These are phyloP conservation scores for Aleiodes alternator DNA, from an alignment of 2,888 invertebrate species.

Conservation along the genomic window DNA sequence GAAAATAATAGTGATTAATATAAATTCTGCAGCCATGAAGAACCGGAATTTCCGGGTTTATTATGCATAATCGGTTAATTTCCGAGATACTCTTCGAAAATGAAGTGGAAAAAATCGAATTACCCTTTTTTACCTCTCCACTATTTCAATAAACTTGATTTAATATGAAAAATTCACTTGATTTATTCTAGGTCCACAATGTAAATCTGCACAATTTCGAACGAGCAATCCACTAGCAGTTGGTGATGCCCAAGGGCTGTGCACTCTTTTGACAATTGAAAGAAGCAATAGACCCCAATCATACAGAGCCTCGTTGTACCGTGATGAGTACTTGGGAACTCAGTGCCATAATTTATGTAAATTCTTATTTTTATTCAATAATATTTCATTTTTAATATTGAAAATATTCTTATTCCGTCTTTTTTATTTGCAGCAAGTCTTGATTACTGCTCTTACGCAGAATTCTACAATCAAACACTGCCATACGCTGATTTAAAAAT, in stretches of 20 bases:
- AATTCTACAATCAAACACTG: slow-evolving; percentile 83
- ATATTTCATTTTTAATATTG: neutral
- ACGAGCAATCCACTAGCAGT: slow-evolving; percentile 70
- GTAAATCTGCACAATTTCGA: slow-evolving; percentile 69
- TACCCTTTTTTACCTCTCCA: no score
- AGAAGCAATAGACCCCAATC: slow-evolving; percentile 86
- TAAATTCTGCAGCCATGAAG: no score
- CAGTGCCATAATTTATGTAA: slow-evolving; percentile 84
- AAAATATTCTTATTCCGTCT: neutral
- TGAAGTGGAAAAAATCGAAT: no score
- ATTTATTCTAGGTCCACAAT: slow-evolving; percentile 57
- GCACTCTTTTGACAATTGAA: slow-evolving; percentile 84
- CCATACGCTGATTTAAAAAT: slow-evolving; percentile 80
- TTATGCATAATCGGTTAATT: no score
- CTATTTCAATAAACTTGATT: neutral
- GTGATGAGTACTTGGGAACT: slow-evolving; percentile 90
- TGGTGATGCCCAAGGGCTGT: slow-evolving; percentile 78
- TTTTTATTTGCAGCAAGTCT: slow-evolving; percentile 71
- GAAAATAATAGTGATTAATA: no score
- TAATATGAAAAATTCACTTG: neutral
- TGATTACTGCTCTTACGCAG: slow-evolving; percentile 86
- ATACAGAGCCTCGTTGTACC: slow-evolving; percentile 84
- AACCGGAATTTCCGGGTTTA: no score
- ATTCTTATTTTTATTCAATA: slow-evolving; percentile 61
- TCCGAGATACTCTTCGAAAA: no score